These are phyloP conservation scores for Coleophora flavipennella DNA, from an alignment of 2,888 invertebrate species.

Conservation along the genomic window DNA sequence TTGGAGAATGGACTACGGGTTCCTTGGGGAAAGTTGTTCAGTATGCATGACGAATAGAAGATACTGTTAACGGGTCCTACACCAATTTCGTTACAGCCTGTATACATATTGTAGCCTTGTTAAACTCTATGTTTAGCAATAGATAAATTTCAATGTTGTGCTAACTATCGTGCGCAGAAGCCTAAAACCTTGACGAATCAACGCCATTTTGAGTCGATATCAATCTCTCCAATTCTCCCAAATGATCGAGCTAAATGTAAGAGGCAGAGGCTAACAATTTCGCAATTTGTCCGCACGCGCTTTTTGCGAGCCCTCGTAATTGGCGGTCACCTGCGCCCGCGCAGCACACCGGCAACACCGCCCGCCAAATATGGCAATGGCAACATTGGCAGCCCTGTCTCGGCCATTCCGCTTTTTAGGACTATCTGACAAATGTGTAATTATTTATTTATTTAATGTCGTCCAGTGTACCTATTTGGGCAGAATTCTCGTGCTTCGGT, in stretches of 20 bases:
- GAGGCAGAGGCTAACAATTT: conserved; percentile 50
- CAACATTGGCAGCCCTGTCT: conserved; percentile 29
- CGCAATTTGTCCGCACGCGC: conserved; percentile 65
- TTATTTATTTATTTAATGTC: conserved; percentile 73
- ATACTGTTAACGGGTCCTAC: too few species aligned
- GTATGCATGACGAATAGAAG: too few species aligned
- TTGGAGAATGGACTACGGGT: too few species aligned
- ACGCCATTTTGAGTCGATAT: too few species aligned
- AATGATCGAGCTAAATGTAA: conserved; percentile 22
- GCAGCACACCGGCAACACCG: conserved; percentile 32
- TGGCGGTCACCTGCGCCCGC: conserved; percentile 60
- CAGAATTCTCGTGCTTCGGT: conserved; percentile 58
- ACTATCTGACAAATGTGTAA: conserved; percentile 71
- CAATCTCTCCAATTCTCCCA: neutral
- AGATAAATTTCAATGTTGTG: too few species aligned
- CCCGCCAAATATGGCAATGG: conserved; percentile 56
- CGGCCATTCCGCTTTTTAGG: conserved; percentile 61
- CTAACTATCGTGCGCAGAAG: too few species aligned
- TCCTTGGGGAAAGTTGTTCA: too few species aligned
- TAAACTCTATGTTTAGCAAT: too few species aligned
- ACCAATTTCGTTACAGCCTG: too few species aligned
- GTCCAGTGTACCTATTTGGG: conserved; percentile 49
- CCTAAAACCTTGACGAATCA: too few species aligned
- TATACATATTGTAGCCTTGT: too few species aligned
- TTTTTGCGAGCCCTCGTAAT: conserved; percentile 63